phyloP scores from a whole-genome alignment of 2,888 invertebrate species.

The Stenolophus ochropezus region DNA sequence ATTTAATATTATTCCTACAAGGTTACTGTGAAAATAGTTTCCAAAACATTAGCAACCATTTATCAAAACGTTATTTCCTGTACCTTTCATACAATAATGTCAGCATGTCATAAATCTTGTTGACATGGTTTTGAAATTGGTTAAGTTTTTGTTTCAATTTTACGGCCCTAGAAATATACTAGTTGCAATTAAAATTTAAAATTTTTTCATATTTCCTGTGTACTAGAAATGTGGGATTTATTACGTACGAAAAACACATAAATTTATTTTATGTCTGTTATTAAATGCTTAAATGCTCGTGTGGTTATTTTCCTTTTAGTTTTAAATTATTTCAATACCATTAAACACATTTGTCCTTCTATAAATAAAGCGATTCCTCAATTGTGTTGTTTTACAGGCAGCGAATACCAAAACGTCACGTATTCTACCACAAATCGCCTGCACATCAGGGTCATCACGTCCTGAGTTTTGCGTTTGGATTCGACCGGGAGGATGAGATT shows the following conservation, averaged over 20 bases:
- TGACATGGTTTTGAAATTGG: no score
- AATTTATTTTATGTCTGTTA: slow-evolving; percentile 33
- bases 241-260: slow-evolving; percentile 1
- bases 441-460: slow-evolving; percentile 94
- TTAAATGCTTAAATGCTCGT: not conserved
- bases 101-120: no score
- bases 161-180: no score
- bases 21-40: no score
- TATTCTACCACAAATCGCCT: slow-evolving; percentile 94
- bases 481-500: slow-evolving; percentile 95
- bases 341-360: not conserved
- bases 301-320: not conserved
- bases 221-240: slow-evolving; percentile 27
- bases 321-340: not conserved
- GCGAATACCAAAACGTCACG: slow-evolving; percentile 85
- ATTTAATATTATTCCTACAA: no score
- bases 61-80: no score
- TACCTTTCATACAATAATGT: no score
- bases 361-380: not conserved
- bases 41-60: no score
- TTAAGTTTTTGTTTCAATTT: no score
- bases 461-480: slow-evolving; percentile 94
- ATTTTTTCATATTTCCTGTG: no score
- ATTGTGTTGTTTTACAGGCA: slow-evolving; percentile 76
- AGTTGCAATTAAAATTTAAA: no score